Evolutionary conservation across 2,888 invertebrate species (phyloP).

Genomic region (Isotomurus palustris): DNA sequence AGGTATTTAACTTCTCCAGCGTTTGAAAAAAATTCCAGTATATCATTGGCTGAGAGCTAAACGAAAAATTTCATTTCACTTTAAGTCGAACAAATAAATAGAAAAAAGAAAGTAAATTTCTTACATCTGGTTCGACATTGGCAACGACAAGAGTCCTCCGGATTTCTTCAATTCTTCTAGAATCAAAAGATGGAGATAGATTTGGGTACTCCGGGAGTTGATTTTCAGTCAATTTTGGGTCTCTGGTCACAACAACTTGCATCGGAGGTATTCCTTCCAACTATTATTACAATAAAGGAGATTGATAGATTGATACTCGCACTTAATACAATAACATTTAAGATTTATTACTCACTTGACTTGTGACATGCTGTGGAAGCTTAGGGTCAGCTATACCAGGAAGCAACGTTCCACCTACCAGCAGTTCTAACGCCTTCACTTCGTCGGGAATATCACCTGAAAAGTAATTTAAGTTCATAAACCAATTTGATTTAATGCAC

Average conservation of each 20-base stretch:
- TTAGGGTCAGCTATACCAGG: slow-evolving; percentile 83
- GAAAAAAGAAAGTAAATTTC: not conserved
- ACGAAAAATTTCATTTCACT: slow-evolving; percentile 7
- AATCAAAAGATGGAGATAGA: slow-evolving; percentile 79
- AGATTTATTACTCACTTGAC: slow-evolving; percentile 55
- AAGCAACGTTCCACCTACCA: slow-evolving; percentile 81
- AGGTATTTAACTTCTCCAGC: slow-evolving; percentile 94
- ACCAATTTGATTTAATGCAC: slow-evolving; percentile 2
- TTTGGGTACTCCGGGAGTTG: slow-evolving; percentile 88
- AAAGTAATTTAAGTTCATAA: not conserved
- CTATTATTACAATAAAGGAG: slow-evolving; percentile 28
- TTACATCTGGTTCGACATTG: slow-evolving; percentile 59
- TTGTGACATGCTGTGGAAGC: slow-evolving; percentile 83
- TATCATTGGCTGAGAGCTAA: slow-evolving; percentile 62
- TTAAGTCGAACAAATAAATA: not conserved
- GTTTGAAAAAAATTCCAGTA: slow-evolving; percentile 80
- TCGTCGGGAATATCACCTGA: slow-evolving; percentile 90
- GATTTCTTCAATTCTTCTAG: slow-evolving; percentile 89
- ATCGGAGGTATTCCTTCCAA: slow-evolving; percentile 76
- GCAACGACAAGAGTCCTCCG: slow-evolving; percentile 83
- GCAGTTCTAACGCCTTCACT: slow-evolving; percentile 84
- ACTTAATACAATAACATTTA: not conserved
- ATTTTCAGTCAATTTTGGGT: slow-evolving; percentile 76
- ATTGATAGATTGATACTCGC: not conserved
- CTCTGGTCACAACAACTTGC: slow-evolving; percentile 81